These are phyloP conservation scores for Lepidostoma basale DNA, from an alignment of 1,140 invertebrate species.

Conservation along the genomic window DNA sequence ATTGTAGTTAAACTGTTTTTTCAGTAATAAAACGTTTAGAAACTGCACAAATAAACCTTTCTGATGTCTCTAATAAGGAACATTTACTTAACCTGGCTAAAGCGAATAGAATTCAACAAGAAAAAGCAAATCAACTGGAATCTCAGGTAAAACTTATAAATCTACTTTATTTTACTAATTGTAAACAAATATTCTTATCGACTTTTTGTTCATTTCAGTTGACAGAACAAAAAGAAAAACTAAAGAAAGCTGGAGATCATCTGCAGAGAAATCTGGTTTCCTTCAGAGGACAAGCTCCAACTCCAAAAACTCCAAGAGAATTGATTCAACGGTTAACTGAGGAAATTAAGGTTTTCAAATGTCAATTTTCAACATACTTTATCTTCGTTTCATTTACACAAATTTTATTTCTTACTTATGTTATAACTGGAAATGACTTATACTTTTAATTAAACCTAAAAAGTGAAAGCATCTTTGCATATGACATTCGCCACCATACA, in stretches of 20 bases:
- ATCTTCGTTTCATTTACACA: neutral
- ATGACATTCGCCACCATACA: too few relatives aligned
- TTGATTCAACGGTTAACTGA: constrained; percentile 75
- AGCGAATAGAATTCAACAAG: constrained; percentile 72
- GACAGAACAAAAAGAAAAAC: constrained; percentile 53
- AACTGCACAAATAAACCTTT: constrained; percentile 64
- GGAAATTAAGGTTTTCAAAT: constrained; percentile 68
- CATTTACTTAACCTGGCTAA: constrained; percentile 56
- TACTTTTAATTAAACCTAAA: too few relatives aligned
- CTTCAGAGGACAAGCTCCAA: constrained; percentile 59
- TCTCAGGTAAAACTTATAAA: constrained; percentile 59
- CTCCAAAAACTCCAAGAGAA: constrained; percentile 59
- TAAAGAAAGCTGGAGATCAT: constrained; percentile 56
- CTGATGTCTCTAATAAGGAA: constrained; percentile 57
- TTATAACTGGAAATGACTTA: too few relatives aligned
- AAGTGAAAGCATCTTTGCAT: too few relatives aligned
- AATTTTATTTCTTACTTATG: too few relatives aligned
- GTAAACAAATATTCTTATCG: neutral
- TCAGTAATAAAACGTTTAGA: constrained; percentile 74
- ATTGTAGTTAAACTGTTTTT: constrained; percentile 52
- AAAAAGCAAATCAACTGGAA: constrained; percentile 72
- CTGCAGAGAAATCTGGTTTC: constrained; percentile 57
- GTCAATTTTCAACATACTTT: neutral
- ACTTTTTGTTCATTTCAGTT: constrained; percentile 20
- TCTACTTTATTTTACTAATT: constrained; percentile 1